These are phyloP conservation scores for Ahaetulla prasina DNA, from an alignment of 2,113 vertebrate species.

Conservation along the genomic window DNA sequence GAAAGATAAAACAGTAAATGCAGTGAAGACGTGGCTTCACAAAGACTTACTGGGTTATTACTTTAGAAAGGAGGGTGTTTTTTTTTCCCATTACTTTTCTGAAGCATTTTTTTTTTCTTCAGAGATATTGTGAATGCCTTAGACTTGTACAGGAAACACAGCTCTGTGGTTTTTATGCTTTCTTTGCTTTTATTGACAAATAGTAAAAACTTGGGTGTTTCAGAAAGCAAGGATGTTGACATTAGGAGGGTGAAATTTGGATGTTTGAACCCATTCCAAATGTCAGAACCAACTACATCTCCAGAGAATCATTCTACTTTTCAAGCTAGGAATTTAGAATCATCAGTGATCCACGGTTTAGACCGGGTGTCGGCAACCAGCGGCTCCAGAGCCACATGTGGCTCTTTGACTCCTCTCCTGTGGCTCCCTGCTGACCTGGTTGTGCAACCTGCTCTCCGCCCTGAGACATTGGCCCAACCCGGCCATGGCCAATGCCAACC, in stretches of 20 bases:
- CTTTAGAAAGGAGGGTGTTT: constrained; percentile 15
- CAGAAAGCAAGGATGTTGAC: not conserved
- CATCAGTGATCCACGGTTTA: not conserved
- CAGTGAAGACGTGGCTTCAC: constrained; percentile 27
- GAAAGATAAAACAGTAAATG: constrained; percentile 24
- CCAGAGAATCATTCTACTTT: not conserved
- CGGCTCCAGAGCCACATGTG: no score
- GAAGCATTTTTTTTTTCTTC: not conserved
- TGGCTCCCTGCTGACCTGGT: no score
- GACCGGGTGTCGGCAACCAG: no score
- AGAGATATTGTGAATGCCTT: constrained; percentile 12
- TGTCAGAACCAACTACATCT: not conserved
- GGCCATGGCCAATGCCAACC: no score
- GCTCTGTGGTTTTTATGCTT: not conserved
- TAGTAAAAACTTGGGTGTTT: not conserved
- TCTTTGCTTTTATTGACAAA: not conserved
- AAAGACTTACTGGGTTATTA: constrained; percentile 29
- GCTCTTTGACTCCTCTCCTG: no score
- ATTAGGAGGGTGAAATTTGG: not conserved
- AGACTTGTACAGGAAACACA: not conserved
- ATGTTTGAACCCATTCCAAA: not conserved
- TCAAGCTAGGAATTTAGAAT: not conserved
- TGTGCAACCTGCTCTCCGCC: no score
- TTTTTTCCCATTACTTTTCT: constrained; percentile 2
- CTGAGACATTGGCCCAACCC: no score